Evolutionary conservation across 2,797 vertebrate genomes (phyloP), one percentile per base, ranked within the genome.

Genomic region (Myotis findleyi): DNA sequence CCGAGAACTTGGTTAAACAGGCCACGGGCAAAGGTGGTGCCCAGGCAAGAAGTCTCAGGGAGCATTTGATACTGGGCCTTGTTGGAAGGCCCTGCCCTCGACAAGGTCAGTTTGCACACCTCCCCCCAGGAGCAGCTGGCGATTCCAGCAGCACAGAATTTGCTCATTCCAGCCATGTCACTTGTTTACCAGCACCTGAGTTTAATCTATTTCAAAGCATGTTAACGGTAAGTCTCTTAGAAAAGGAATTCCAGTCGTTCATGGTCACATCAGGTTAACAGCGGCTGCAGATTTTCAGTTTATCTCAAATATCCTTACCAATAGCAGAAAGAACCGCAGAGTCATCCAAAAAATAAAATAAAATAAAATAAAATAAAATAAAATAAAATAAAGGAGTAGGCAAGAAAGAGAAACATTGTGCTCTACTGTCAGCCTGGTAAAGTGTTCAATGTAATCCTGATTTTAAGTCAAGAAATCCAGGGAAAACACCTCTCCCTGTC

Each of bases 231-330:
- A 91, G 33, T 27, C 16, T 49, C 64, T 82, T 73, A 86, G 96
- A 82, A 95, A 95, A 98, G 93, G 95, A 96, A 86, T 92, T 92
- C 66, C 79, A 53, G 93, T 93, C 96, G 82, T 97, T 95, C 88
- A 94, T 59, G 84, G 73, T 96, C 83, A 76, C 85, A 57, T 89
- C 27, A 55, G 41, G 87, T 93, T 94, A 95, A 75, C 47, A 71
- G 73, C 79, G 66, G 51, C 66, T 53, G 81, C 64, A 89, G 92
- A 73, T 80, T 89, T 71, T 80, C 80, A 82, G 84, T 76, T 84
- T 44, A 90, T 92, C 90, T 93, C 97, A 95, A 89, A 94, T 66
- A 69, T 79, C 95, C 94, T 87, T 95, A 83, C 16, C 62, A 62
- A 51, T 75, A 73, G 68, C 18, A 27, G 38, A 73, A 49, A 93